A percentile compares a stretch with the other conserved stretches of the same genome.
Conservation (phyloP, 2,113 vertebrate genomes). For the Coptodon bakossiorum region DNA sequence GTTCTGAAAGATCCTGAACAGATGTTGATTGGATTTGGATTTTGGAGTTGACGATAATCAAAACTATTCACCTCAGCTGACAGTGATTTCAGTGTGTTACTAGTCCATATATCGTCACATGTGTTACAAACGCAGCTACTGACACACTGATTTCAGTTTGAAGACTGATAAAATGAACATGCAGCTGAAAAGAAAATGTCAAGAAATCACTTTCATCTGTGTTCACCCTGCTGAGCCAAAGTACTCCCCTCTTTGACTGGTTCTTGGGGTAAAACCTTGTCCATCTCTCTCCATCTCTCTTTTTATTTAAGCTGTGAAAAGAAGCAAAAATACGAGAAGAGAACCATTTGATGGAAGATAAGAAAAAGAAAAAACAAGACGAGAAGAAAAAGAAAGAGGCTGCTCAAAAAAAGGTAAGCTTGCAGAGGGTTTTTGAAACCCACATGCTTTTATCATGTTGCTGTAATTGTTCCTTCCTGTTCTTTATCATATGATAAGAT, state of each 20-base stretch:
- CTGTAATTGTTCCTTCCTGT: background rate
- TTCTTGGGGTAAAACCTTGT: background rate
- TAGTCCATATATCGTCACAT: background rate
- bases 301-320: conserved; percentile 75
- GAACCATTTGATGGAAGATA: conserved; percentile 99
- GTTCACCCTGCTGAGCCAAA: background rate
- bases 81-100: background rate
- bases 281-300: background rate
- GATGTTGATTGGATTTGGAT: background rate
- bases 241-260: background rate
- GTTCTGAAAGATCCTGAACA: background rate
- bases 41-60: background rate
- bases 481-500: background rate
- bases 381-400: conserved; percentile 99
- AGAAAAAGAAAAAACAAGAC: conserved; percentile 99
- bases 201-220: background rate
- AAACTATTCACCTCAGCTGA: background rate
- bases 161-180: background rate
- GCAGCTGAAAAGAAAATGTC: background rate
- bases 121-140: background rate
- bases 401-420: conserved; percentile 91
- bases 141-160: background rate
- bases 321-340: conserved; percentile 85
- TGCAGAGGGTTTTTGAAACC: background rate
- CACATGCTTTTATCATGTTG: background rate